A percentile compares a stretch with the other conserved stretches of the same genome.
Conservation (phyloP, 2,113 vertebrate genomes). For the Salvelinus namaycush region DNA sequence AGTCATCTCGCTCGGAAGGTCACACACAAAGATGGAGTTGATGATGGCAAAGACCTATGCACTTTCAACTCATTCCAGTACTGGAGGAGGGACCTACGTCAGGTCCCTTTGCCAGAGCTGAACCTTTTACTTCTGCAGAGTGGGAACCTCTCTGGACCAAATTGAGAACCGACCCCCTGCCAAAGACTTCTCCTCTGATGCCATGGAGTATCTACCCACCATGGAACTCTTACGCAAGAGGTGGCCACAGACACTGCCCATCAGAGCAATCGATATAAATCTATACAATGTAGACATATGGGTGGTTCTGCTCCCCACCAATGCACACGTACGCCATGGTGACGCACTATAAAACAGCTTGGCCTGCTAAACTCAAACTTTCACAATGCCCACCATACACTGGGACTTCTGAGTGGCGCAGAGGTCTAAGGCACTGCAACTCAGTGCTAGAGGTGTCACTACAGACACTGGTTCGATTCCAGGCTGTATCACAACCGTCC, state of each 20-base stretch:
- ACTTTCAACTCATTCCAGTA: slow-evolving; percentile 89
- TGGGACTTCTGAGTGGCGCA: too few species aligned
- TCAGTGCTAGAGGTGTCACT: too few species aligned
- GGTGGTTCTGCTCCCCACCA: too few species aligned
- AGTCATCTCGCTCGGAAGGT: slow-evolving; percentile 8
- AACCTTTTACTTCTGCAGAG: slow-evolving; percentile 83
- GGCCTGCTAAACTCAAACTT: too few species aligned
- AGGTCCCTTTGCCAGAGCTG: slow-evolving; percentile 79
- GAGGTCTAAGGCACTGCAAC: too few species aligned
- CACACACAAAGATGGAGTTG: slow-evolving; percentile 12
- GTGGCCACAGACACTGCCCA: neutral
- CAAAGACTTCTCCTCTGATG: slow-evolving; percentile 62
- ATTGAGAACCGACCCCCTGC: slow-evolving; percentile 38
- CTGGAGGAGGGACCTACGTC: slow-evolving; percentile 73
- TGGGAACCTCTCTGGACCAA: slow-evolving; percentile 12
- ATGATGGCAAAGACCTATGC: slow-evolving; percentile 72
- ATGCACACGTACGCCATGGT: too few species aligned
- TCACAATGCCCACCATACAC: too few species aligned
- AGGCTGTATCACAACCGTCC: too few species aligned
- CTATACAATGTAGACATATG: too few species aligned
- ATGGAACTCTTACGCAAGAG: neutral
- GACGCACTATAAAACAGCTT: too few species aligned
- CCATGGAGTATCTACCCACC: slow-evolving; percentile 77
- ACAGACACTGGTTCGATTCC: too few species aligned
- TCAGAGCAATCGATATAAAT: neutral